A percentile compares a stretch with the other conserved stretches of the same genome.
Evolutionary conservation across 2,113 vertebrate genomes (phyloP).

Genomic region (Anser brachyrhynchus): DNA sequence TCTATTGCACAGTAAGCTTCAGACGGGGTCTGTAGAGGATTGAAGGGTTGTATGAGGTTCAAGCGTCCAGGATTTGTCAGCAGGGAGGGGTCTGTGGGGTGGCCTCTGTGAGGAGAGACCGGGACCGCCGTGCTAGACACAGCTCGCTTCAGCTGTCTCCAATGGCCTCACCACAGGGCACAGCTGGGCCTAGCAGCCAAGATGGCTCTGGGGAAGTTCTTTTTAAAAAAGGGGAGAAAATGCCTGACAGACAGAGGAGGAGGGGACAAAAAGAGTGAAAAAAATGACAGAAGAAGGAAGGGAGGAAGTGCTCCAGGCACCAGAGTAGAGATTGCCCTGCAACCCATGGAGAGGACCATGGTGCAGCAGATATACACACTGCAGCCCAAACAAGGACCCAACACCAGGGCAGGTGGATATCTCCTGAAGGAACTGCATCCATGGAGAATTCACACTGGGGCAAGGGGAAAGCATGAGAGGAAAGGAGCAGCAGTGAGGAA

Average conservation of each 20-base stretch:
- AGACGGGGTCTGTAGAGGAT: not conserved
- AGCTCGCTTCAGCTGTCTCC: not conserved
- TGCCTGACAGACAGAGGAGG: not conserved
- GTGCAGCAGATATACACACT: not conserved
- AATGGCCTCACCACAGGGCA: rapidly evolving
- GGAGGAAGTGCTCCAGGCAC: not conserved
- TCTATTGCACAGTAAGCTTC: not conserved
- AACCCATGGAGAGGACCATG: not conserved
- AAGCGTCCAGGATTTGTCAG: rapidly evolving
- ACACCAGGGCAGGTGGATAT: too few relatives aligned
- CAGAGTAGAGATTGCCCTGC: not conserved
- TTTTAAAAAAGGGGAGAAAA: not conserved
- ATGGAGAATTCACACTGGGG: not conserved
- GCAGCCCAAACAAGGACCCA: too few relatives aligned
- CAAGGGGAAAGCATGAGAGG: not conserved
- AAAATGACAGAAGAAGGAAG: not conserved
- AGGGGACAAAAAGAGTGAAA: not conserved
- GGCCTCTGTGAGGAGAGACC: not conserved
- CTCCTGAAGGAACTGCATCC: not conserved
- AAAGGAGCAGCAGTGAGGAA: not conserved
- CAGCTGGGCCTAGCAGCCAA: rapidly evolving
- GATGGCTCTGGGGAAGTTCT: rapidly evolving
- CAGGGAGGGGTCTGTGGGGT: not conserved
- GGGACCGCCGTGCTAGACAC: rapidly evolving
- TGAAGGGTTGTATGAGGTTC: not conserved